These are phyloP conservation scores for Zygogramma bicolorata DNA, from an alignment of 2,888 invertebrate species.

Conservation along the genomic window DNA sequence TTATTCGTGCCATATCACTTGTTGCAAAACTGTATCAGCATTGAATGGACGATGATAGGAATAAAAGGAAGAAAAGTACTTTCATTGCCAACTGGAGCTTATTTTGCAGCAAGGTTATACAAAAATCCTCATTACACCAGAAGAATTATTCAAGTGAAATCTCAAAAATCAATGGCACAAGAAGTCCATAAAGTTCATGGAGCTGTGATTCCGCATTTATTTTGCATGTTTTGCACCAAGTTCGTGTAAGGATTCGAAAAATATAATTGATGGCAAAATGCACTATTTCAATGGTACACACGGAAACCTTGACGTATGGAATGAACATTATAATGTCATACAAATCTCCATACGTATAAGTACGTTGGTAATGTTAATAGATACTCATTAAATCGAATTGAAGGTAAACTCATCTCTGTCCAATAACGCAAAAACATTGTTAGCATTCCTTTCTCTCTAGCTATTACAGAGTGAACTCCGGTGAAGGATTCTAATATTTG, in stretches of 20 bases:
- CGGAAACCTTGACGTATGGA: conserved; percentile 7
- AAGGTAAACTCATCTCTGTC: conserved; percentile 35
- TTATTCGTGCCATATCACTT: too few relatives aligned
- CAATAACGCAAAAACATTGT: conserved; percentile 25
- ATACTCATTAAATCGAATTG: conserved; percentile 31
- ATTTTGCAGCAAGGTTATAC: background rate
- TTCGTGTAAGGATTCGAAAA: background rate
- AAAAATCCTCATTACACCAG: background rate
- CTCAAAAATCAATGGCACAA: background rate
- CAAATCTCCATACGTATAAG: conserved; percentile 6
- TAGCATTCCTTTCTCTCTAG: conserved; percentile 34
- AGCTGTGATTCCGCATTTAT: too few relatives aligned
- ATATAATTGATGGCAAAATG: background rate
- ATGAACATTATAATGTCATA: conserved; percentile 2
- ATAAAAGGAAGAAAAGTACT: background rate
- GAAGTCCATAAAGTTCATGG: background rate
- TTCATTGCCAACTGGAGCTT: background rate
- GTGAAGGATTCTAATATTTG: background rate
- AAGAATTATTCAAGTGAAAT: background rate
- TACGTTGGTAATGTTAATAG: conserved; percentile 21
- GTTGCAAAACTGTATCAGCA: background rate
- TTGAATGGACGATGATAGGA: background rate
- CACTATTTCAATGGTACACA: background rate
- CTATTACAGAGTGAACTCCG: conserved; percentile 9
- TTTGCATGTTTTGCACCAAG: background rate